Evolutionary conservation across 2,888 invertebrate genomes (phyloP), one percentile per base, ranked within the genome.

Genomic region (Schizotus pectinicornis): DNA sequence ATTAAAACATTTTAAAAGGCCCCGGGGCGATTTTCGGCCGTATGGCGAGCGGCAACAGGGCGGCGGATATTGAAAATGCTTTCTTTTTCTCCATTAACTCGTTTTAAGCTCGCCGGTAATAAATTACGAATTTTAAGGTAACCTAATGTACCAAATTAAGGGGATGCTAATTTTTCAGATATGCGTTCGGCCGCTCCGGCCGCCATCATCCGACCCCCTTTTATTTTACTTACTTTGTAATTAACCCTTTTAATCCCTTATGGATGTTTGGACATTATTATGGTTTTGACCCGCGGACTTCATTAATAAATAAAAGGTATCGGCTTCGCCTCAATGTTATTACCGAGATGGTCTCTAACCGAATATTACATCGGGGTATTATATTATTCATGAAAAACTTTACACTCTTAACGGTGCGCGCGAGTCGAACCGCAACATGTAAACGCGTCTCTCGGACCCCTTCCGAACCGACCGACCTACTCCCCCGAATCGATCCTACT

Each of bases 51-150:
- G 54, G 54, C 45, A 64, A 57, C 42, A 60, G 30, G 51, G 64
- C 46, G 55, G 46, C 38, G 54, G 57, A 69, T 69, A 72, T 71
- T 63, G 69, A 68, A 70, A 69, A 67, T 63, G 67, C 57, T 69
- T 73, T 70, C 74, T 74, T 74, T 73, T 74, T 70, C 72, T 72
- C 70, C 71, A 74, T 72, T 72, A 72, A 70, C 70, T 69, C 62
- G 68, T 70, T 69, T 68, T 73, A 72, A 73, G 70, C 71, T 67
- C 59, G 61, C 61, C 58, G 60, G 71, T 74, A 72, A 76, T 77
- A 77, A 77, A 77, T 77, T 74, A 74, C 74, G 74, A 72, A 77
- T 76, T 77, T 76, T 75, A 76, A 76, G 75, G 76, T 76, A 74
- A 75, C 71, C 73, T 74, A 75, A 74, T 76, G 75, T 74, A 70